Base-by-base conservation (phyloP, 2,888 invertebrate genomes). In the Andrena camellia region DNA sequence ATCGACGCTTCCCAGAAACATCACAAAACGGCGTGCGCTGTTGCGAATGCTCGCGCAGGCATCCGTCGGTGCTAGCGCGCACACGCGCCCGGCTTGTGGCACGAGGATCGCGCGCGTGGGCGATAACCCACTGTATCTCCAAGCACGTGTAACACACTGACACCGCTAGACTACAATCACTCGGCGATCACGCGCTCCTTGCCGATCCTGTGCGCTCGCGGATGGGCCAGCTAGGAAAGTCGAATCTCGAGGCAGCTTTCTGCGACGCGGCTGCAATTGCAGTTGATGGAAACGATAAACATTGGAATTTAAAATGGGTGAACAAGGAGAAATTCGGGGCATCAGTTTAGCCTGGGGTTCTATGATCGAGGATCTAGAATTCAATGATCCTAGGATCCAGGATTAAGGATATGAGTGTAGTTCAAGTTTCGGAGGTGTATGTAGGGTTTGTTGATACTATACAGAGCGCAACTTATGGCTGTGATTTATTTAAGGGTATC, bases 101-200 rank as follows among this genome's bases (percentile, higher is more conserved):
- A 69, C 79, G 64, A 66, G 77, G 31, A 26, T 42, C 31, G 8
- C 54, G 20, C 42, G 78, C 85, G 87, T 87, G 52, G 87, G 83
- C 63, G 85, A 69, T 48, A 68, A 70, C 64, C 79, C 79, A 78
- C 72, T 83, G 73, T 62, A 54, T 57, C 42, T 42, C 60, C 48
- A 42, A 85, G 77, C 87, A 87, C 87, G 78, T 79, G 76, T 78
- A 80, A 35, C 79, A 67, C 69, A 75, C 67, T 33, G 69, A 76
- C 73, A 68, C 70, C 71, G 72, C 66, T 75, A 59, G 57, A 70
- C 73, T 42, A 42, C 60, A 48, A 31, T 59, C 59, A 17, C 42
- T 29, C 35, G 17, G 10, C 23, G 57, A 57, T 57, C 20, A 26
- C 57, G 57, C 26, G 57, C 57, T 57, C 8, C 23, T 57, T 10